Evolutionary conservation across 2,113 vertebrate species (phyloP).

Genomic region (Lipotes vexillifer): DNA sequence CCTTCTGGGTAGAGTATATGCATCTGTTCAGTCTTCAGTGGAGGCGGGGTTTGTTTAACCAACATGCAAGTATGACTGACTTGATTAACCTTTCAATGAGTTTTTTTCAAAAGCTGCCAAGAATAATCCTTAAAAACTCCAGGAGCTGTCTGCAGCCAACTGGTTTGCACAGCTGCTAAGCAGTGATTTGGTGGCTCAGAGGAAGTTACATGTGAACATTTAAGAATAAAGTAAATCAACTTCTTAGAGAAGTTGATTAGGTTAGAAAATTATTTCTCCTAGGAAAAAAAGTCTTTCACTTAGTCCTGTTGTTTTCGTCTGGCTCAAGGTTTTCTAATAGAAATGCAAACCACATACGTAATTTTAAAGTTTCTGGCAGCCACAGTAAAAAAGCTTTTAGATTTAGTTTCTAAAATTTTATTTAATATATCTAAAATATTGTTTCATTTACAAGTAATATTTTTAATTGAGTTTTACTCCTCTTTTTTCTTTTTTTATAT

Average conservation of each 20-base stretch:
- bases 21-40: slow-evolving; percentile 70
- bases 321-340: background rate
- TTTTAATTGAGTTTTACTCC: background rate
- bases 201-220: background rate
- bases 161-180: slow-evolving; percentile 70
- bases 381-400: background rate
- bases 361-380: background rate
- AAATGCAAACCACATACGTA: background rate
- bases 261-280: background rate
- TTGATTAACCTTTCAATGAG: slow-evolving; percentile 79
- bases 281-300: background rate
- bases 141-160: slow-evolving; percentile 77
- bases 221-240: background rate
- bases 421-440: background rate
- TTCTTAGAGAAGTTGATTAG: background rate
- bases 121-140: slow-evolving; percentile 69
- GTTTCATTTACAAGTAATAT: background rate
- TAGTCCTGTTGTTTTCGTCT: background rate
- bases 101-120: slow-evolving; percentile 72
- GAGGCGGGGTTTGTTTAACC: slow-evolving; percentile 71
- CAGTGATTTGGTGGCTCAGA: background rate
- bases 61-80: slow-evolving; percentile 64
- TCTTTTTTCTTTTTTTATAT: background rate
- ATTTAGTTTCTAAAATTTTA: background rate
- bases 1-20: slow-evolving; percentile 9